Base-by-base conservation (phyloP, 1,140 invertebrate genomes). In the Drosophila yakuba region DNA sequence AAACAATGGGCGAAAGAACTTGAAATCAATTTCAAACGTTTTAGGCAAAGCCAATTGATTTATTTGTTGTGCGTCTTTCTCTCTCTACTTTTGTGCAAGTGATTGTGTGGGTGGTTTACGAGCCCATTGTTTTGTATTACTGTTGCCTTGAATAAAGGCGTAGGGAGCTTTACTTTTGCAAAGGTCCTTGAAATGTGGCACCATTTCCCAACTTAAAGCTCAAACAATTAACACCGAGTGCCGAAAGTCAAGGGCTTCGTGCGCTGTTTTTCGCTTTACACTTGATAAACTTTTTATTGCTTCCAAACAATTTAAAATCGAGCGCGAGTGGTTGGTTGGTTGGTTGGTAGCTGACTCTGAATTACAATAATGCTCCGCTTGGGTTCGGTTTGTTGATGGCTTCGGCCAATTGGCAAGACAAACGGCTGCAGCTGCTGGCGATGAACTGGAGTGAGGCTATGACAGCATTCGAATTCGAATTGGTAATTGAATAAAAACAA, bases 241-340 rank as follows among this genome's bases (percentile, higher is more conserved):
- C 64, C 74, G 80, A 85, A 86, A 86, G 82, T 86, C 75, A 84
- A 61, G 67, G 59, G 51, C 50, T 72, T 48, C 64, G 35, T 41
- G n/a, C 52, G 66, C 55, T 61, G 58, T 57, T 54, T 59, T 54
- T 47, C 48, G 58, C 52, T 58, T 67, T 68, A 61, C 86, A 90
- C 86, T 86, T 90, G 86, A 90, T 81, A 79, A 86, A 90, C 73
- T 86, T 90, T 90, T 90, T 90, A 90, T 90, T 76, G 78, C 77
- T 90, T 90, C 82, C 86, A 78, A 86, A 77, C 86, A 83, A 90
- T 90, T 90, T 85, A 85, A 90, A 86, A 75, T 44, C 47, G 61
- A 66, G 47, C 28, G 41, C 39, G 38, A 38, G n/a, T 64, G 25
- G 25, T 69, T 80, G 82, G 10, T 20, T n/a, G n/a, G 4, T 43